These are phyloP conservation scores for Paraplagusia blochii DNA, from an alignment of 2,113 vertebrate genomes.

Conservation along the genomic window DNA sequence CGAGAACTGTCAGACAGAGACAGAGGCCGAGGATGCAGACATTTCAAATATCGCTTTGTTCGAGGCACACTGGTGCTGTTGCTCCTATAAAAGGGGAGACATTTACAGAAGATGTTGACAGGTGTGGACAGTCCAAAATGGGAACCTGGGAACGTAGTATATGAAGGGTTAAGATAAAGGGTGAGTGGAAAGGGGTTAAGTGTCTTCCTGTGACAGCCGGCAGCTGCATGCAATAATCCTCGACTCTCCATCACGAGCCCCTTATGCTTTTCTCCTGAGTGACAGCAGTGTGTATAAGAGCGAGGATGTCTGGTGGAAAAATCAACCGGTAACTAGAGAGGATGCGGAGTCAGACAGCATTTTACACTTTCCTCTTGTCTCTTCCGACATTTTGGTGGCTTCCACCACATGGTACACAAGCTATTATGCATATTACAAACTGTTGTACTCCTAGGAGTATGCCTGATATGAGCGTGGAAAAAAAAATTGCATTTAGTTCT, in stretches of 20 bases:
- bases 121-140: conserved; percentile 24
- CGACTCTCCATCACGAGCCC: conserved; percentile 31
- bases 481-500: too few species aligned
- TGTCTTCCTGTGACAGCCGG: conserved; percentile 54
- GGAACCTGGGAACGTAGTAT: conserved; percentile 28
- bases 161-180: conserved; percentile 43
- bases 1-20: neutral
- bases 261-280: conserved; percentile 46
- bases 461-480: too few species aligned
- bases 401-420: neutral
- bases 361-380: conserved; percentile 67
- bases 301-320: conserved; percentile 49
- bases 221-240: conserved; percentile 64
- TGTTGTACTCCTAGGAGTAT: neutral
- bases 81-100: conserved; percentile 9
- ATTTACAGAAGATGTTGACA: conserved; percentile 27
- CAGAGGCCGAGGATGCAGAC: neutral
- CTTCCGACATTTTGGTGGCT: neutral
- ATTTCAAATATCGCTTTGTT: conserved; percentile 1
- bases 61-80: neutral
- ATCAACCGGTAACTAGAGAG: conserved; percentile 70
- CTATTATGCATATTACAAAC: neutral
- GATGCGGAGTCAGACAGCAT: conserved; percentile 65
- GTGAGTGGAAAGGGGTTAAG: conserved; percentile 34
- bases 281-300: conserved; percentile 32